phyloP scores from a whole-genome alignment of 2,113 vertebrate species.

The Atherinomorus stipes region DNA sequence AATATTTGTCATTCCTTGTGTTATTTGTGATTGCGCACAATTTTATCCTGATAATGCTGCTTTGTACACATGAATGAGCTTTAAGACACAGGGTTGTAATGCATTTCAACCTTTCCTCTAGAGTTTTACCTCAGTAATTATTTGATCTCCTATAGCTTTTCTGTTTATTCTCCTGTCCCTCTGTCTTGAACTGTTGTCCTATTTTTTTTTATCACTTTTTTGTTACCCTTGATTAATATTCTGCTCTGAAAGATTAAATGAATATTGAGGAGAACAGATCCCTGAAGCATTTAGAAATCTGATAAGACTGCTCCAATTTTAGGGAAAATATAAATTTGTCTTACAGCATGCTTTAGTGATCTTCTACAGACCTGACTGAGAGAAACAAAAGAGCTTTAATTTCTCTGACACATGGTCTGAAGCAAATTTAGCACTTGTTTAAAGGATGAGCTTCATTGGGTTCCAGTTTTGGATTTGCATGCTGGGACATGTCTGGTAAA shows the following conservation, averaged over 20 bases:
- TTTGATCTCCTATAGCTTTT: background rate
- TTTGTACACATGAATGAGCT: background rate
- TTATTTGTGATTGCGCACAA: too few relatives aligned
- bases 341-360: background rate
- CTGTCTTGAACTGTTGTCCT: slow-evolving; percentile 18
- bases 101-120: background rate
- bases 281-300: slow-evolving; percentile 38
- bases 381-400: background rate
- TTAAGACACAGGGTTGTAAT: background rate
- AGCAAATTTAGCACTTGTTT: slow-evolving; percentile 6
- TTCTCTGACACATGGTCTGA: background rate
- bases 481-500: slow-evolving; percentile 25
- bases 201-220: slow-evolving; percentile 9
- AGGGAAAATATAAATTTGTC: background rate
- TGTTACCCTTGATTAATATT: slow-evolving; percentile 39
- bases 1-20: too few relatives aligned
- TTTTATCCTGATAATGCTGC: too few relatives aligned
- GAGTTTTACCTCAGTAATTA: background rate
- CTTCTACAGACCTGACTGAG: background rate
- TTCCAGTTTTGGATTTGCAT: slow-evolving; percentile 7
- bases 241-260: slow-evolving; percentile 57
- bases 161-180: slow-evolving; percentile 15
- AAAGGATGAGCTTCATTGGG: background rate
- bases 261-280: slow-evolving; percentile 39
- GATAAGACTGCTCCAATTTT: slow-evolving; percentile 44